phyloP scores from a whole-genome alignment of 2,113 vertebrate species.

The Calyptommatus sinebrachiatus region DNA sequence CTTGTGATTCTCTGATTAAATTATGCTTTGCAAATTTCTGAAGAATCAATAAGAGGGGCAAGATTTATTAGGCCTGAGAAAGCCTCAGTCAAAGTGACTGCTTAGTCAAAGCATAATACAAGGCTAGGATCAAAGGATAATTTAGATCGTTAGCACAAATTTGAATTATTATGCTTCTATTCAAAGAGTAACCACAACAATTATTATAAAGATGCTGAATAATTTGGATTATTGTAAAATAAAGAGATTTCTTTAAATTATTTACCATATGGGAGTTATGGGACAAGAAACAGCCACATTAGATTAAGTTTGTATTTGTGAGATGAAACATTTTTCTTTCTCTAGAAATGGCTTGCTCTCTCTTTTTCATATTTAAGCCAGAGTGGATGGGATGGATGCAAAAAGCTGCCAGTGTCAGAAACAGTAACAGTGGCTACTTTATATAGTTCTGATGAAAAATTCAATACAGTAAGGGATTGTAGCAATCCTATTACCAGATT shows the following conservation, averaged over 20 bases:
- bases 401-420: not conserved
- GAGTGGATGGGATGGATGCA: too few relatives aligned
- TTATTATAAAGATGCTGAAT: too few relatives aligned
- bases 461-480: not conserved
- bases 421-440: too few relatives aligned
- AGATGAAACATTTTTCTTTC: not conserved
- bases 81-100: not conserved
- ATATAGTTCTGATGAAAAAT: too few relatives aligned
- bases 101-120: not conserved
- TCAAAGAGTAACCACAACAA: not conserved
- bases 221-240: too few relatives aligned
- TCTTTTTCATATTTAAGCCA: not conserved
- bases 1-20: not conserved
- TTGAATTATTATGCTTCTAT: not conserved
- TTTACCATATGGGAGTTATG: not conserved
- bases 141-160: not conserved
- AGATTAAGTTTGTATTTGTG: conserved; percentile 30
- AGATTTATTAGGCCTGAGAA: not conserved
- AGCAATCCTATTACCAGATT: not conserved
- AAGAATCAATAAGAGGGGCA: not conserved
- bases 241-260: not conserved
- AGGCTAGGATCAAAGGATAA: not conserved
- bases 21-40: not conserved
- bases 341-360: too few relatives aligned
- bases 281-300: not conserved